These are phyloP conservation scores for Neodiprion pinetum DNA, from an alignment of 1,140 invertebrate genomes.

Conservation along the genomic window DNA sequence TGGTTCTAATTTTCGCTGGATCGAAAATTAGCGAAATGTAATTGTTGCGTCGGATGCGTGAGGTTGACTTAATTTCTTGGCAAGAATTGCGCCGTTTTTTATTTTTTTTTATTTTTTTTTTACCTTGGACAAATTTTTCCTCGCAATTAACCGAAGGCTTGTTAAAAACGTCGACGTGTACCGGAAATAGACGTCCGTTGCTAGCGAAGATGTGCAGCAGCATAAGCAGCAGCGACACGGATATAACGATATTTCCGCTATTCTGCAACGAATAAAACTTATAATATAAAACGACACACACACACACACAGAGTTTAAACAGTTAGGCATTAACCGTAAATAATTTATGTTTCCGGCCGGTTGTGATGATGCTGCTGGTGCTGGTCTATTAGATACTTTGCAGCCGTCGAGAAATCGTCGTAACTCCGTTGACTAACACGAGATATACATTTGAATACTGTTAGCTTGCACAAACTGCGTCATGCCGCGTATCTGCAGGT, in stretches of 20 bases:
- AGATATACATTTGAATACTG: not conserved
- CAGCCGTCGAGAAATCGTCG: not conserved
- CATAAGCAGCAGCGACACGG: no score
- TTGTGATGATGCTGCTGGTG: not conserved
- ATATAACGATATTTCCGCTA: not conserved
- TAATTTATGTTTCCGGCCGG: not conserved
- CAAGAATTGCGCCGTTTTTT: not conserved
- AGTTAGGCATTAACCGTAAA: not conserved
- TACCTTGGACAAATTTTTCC: slow-evolving; percentile 13
- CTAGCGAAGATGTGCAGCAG: no score
- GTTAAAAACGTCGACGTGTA: no score
- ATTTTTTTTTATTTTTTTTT: no score
- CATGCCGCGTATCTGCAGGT: not conserved
- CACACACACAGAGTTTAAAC: not conserved
- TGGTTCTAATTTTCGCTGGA: slow-evolving; percentile 42
- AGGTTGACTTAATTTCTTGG: not conserved
- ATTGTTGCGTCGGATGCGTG: not conserved
- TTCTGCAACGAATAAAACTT: no score
- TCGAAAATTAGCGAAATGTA: slow-evolving; percentile 38
- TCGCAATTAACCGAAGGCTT: not conserved
- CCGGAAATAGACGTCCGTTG: no score
- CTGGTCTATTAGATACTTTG: slow-evolving; percentile 1
- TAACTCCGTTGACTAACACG: not conserved
- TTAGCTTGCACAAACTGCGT: not conserved
- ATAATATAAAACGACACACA: no score